Conservation (phyloP, 2,888 invertebrate species). For the Machimus rusticus region DNA sequence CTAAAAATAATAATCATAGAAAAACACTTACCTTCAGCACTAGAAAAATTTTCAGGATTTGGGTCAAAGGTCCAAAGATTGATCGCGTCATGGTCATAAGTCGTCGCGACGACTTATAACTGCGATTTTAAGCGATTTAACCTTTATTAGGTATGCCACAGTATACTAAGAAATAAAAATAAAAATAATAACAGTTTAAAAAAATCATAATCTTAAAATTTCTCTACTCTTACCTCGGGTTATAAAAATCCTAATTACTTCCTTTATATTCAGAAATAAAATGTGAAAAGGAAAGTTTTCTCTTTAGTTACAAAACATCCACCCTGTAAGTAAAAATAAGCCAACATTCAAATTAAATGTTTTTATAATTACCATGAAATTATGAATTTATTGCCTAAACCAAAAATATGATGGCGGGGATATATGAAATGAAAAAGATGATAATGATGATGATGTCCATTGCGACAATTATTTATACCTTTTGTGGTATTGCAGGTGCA, state of each 20-base stretch:
- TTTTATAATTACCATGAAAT: neutral
- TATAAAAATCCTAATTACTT: too few relatives aligned
- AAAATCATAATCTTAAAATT: neutral
- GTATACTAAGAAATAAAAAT: neutral
- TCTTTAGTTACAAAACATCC: neutral
- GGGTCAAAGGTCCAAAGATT: neutral
- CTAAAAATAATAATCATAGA: neutral
- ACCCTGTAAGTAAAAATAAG: neutral
- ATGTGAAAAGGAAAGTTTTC: neutral
- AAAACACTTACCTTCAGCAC: neutral
- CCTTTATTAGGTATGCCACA: neutral
- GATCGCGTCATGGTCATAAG: neutral
- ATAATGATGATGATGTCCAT: neutral
- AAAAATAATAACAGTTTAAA: neutral
- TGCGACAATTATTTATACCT: neutral
- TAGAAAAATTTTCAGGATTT: neutral
- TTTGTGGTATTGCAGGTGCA: neutral
- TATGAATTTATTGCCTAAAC: neutral
- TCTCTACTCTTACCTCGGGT: too few relatives aligned
- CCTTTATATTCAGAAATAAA: neutral
- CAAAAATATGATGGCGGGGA: neutral
- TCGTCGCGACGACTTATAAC: neutral
- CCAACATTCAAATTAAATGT: neutral
- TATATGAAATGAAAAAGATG: too few relatives aligned
- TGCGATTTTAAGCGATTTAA: neutral